Evolutionary conservation across 2,113 vertebrate species (phyloP), one percentile per base, ranked within the genome.

Genomic region (Pelodiscus sinensis): DNA sequence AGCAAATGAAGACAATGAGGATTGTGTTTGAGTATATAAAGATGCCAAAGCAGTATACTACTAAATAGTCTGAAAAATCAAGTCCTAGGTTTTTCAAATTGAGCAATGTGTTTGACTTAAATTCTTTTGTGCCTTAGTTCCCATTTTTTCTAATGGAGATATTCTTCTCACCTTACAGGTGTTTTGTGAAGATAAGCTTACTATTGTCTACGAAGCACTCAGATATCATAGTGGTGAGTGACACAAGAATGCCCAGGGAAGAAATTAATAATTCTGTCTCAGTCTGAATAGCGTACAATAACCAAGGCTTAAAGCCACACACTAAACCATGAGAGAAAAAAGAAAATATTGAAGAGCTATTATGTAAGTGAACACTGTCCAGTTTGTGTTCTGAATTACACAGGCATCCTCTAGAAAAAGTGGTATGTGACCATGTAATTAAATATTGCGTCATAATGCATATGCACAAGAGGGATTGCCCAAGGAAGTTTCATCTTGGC

Each of bases 391-490:
- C 31, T 68, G 31, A 68, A 68, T 19, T 31, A 68, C 31, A n/a
- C 15, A 68, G 31, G 31, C 65, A 35, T 68, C 65, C 31, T 68
- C 8, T 35, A n/a, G 65, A 71, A 71, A 71, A 71, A 35, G 9
- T 35, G 35, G n/a, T 71, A 10, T 11, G 18, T 71, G 31, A 68
- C 31, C 65, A 35, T 78, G 5, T 73, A 62, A n/a, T 86, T 29
- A 84, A 83, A 3, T 81, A 79, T 3, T 79, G 2, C 60, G 50
- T 44, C 35, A 12, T n/a, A 73, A 38, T 0, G 0, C 13, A 68
- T 68, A 68, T 68, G 31, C 31, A 68, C 65, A 68, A 58, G 13
- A 1, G 4, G 18, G 3, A 11, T 84, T 89, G 75, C 3, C 18
- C 24, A 58, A 11, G 82, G 44, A 55, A 81, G 54, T 7, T 77